Conservation (phyloP, 1,140 invertebrate genomes). For the Philotrypesis tridentata region DNA sequence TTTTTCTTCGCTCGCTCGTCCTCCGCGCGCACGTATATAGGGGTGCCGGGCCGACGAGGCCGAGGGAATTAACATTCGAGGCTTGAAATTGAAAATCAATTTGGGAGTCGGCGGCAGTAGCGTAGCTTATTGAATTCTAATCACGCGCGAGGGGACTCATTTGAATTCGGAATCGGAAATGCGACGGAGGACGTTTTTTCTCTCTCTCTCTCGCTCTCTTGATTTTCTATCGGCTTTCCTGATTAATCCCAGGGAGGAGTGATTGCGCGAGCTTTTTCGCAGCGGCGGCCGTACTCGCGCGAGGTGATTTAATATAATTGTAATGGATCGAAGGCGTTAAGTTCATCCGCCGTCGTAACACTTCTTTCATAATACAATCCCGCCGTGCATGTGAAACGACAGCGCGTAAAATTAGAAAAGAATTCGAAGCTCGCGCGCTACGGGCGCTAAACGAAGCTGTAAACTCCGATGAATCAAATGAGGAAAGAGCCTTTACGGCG, state of each 20-base stretch:
- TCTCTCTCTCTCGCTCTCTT: not conserved
- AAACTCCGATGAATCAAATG: not conserved
- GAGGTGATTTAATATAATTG: not conserved
- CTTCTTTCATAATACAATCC: too few species aligned
- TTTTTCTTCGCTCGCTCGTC: not conserved
- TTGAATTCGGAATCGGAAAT: slow-evolving; percentile 28
- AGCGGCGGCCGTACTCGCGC: not conserved
- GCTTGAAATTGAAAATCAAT: slow-evolving; percentile 28
- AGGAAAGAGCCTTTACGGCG: not conserved
- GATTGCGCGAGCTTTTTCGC: not conserved
- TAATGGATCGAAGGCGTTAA: not conserved
- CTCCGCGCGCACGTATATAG: not conserved
- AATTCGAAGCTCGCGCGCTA: too few species aligned
- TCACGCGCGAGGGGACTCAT: slow-evolving; percentile 23
- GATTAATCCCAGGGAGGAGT: not conserved
- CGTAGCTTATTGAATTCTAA: slow-evolving; percentile 40
- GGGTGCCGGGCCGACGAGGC: not conserved
- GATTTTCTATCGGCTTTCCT: not conserved
- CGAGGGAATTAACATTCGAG: slow-evolving; percentile 30
- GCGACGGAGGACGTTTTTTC: not conserved
- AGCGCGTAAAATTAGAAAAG: too few species aligned
- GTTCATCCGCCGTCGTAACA: not conserved
- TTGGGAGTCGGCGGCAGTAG: not conserved
- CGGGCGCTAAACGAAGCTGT: not conserved
- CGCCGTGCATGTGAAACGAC: too few species aligned